Evolutionary conservation across 2,113 vertebrate species (phyloP).

Genomic region (Lophius piscatorius): DNA sequence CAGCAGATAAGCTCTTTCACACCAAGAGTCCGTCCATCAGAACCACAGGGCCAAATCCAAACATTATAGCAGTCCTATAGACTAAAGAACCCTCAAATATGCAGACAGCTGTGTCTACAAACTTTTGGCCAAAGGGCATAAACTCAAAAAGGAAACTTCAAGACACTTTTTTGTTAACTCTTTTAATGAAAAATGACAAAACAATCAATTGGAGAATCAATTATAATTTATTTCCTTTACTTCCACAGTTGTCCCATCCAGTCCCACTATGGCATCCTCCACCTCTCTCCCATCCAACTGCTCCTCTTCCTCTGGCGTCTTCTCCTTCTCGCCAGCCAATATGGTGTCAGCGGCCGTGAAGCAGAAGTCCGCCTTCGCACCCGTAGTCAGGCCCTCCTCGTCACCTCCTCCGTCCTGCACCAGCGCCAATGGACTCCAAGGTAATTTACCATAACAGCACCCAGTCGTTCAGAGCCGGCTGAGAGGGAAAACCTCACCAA

Average conservation of each 20-base stretch:
- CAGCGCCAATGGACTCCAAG: conserved; percentile 98
- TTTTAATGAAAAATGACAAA: too few relatives aligned
- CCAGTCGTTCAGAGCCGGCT: conserved; percentile 6
- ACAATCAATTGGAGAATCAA: too few relatives aligned
- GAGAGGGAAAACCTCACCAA: not conserved
- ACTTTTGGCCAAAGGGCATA: not conserved
- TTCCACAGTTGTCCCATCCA: conserved; percentile 92
- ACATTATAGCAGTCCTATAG: not conserved
- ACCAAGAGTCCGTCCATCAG: too few relatives aligned
- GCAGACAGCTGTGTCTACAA: not conserved
- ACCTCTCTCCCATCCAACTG: conserved; percentile 97
- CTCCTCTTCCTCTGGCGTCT: conserved; percentile 96
- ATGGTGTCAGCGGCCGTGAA: conserved; percentile 99
- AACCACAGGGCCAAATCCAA: too few relatives aligned
- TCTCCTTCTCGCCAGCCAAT: conserved; percentile 99
- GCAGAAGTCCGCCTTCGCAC: conserved; percentile 98
- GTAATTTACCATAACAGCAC: conserved; percentile 73
- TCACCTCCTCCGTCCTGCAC: conserved; percentile 97
- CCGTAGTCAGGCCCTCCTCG: conserved; percentile 94
- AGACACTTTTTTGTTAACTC: too few relatives aligned
- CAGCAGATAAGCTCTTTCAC: too few relatives aligned
- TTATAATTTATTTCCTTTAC: not conserved
- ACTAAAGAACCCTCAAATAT: not conserved
- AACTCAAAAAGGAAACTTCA: too few relatives aligned
- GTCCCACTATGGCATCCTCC: conserved; percentile 97